phyloP scores from a whole-genome alignment of 2,888 invertebrate species.

The Dicranocentrus wangi region DNA sequence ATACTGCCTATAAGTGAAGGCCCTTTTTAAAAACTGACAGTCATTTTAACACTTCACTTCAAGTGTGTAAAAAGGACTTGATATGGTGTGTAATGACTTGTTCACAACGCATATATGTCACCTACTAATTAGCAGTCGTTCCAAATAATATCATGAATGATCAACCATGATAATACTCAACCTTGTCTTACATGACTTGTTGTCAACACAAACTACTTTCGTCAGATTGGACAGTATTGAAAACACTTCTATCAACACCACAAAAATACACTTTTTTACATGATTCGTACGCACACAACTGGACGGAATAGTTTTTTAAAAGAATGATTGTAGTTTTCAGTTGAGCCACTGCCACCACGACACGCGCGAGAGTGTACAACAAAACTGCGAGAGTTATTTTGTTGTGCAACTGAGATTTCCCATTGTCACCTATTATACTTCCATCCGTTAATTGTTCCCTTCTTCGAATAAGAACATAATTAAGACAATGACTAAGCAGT shows the following conservation, averaged over 20 bases:
- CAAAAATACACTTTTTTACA: no score
- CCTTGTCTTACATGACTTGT: background rate
- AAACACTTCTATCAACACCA: background rate
- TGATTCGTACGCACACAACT: no score
- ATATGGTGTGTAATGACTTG: no score
- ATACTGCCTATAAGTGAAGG: slow-evolving; percentile 9
- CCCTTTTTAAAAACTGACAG: background rate
- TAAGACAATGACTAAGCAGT: slow-evolving; percentile 22
- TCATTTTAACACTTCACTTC: no score
- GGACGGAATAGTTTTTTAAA: no score
- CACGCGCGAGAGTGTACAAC: no score
- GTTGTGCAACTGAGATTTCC: slow-evolving; percentile 1
- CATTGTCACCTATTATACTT: no score
- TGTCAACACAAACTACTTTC: slow-evolving; percentile 28
- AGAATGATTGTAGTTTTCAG: no score
- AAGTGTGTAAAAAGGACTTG: no score
- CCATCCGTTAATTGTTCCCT: no score
- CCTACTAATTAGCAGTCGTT: slow-evolving; percentile 10
- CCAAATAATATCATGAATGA: slow-evolving; percentile 4
- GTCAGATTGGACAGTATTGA: background rate
- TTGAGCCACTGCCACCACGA: no score
- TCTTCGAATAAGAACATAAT: background rate
- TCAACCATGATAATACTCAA: background rate
- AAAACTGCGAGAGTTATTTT: background rate
- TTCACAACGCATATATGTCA: background rate